Evolutionary conservation across 2,888 invertebrate species (phyloP), one percentile per base, ranked within the genome.

Genomic region (Sinhomidia bicolor): DNA sequence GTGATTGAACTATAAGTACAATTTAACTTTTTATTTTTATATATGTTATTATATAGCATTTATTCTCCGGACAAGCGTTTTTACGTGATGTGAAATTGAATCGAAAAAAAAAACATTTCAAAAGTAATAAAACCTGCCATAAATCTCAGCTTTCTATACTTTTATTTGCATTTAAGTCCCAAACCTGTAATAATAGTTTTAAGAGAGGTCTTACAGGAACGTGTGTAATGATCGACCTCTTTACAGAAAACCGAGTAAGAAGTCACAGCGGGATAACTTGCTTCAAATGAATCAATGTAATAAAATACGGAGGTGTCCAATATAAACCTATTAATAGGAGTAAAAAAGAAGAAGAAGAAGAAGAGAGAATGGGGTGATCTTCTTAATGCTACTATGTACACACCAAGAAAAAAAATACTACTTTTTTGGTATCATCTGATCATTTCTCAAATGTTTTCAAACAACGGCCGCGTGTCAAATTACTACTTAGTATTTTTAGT

Each of bases 71-170:
- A 36, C 36, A 36, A 36, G 20, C 54, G 54, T 23, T 54, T n/a
- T 54, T 85, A 85, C 85, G 85, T 85, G 85, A 85, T 76, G 65
- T 85, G 85, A 85, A 85, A 85, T 85, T 85, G 85, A 85, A 85
- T 85, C 85, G 14, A 76, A 85, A 74, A 65, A n/a, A 76, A 85
- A 85, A 85, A 60, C 85, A 78, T 76, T 84, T 85, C 76, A 71
- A 62, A 78, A 85, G 85, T 47, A 85, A 85, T 85, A 85, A 85
- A 85, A 85, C 20, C 20, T 29, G 17, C 76, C 78, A 85, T 85
- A 76, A 76, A 76, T 85, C 85, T 85, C 85, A 57, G 76, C 76
- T 76, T 85, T 32, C 85, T 78, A 84, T 84, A 62, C 85, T 85
- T 76, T 85, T 85, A 85, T 84, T 84, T 84, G 84, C 84, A 84